Evolutionary conservation across 2,113 vertebrate genomes (phyloP).

Genomic region (Misgurnus mizolepis): DNA sequence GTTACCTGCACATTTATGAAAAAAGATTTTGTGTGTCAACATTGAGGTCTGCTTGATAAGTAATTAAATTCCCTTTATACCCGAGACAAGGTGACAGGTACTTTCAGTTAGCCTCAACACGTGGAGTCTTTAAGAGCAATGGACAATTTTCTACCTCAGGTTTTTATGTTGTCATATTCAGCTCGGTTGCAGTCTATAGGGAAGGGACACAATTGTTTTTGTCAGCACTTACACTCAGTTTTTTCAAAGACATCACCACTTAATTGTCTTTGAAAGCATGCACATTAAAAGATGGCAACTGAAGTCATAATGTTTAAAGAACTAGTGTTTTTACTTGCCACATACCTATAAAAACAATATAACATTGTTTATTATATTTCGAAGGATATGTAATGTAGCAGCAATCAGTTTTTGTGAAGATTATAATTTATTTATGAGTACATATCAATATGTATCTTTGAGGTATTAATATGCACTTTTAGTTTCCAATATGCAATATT

Average conservation of each 20-base stretch:
- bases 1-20: slow-evolving; percentile 96
- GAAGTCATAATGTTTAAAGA: not conserved
- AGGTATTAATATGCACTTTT: no score
- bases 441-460: no score
- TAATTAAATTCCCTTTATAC: slow-evolving; percentile 93
- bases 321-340: not conserved
- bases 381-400: no score
- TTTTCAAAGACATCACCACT: slow-evolving; percentile 35
- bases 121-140: slow-evolving; percentile 85
- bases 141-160: slow-evolving; percentile 55
- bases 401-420: no score
- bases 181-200: slow-evolving; percentile 43
- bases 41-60: slow-evolving; percentile 94
- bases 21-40: slow-evolving; percentile 94
- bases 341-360: no score
- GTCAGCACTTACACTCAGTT: slow-evolving; percentile 21
- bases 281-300: slow-evolving; percentile 19
- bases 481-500: no score
- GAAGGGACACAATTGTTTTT: slow-evolving; percentile 55
- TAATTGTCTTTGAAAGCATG: slow-evolving; percentile 17
- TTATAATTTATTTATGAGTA: no score
- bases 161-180: slow-evolving; percentile 49
- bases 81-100: slow-evolving; percentile 95
- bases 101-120: slow-evolving; percentile 83
- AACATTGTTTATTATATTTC: no score